Percentiles rank a stretch among this genome's conserved stretches.
These are phyloP conservation scores for Lycocerus yunnanus DNA, from an alignment of 2,888 invertebrate species.

Conservation along the genomic window DNA sequence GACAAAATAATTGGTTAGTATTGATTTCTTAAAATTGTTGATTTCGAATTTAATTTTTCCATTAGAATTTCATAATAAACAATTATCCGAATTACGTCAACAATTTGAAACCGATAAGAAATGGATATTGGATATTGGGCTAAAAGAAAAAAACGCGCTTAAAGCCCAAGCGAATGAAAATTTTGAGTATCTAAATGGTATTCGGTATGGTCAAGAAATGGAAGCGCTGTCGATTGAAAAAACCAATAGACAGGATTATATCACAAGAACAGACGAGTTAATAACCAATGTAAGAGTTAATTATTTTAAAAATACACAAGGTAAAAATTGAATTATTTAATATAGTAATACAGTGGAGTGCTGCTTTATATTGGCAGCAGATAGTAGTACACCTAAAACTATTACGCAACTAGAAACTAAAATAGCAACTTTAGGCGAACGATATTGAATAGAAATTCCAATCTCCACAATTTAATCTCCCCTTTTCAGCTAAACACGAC, in stretches of 20 bases:
- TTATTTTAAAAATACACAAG: not conserved
- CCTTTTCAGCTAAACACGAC: constrained; percentile 71
- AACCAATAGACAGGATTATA: constrained; percentile 44
- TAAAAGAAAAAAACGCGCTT: constrained; percentile 60
- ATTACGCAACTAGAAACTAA: constrained; percentile 42
- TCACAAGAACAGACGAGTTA: constrained; percentile 59
- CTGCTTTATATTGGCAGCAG: not conserved
- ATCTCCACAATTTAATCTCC: constrained; percentile 74
- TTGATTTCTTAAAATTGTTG: not conserved
- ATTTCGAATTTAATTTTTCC: constrained; percentile 5
- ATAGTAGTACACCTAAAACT: not conserved
- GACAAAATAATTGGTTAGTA: constrained; percentile 70
- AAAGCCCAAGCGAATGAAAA: constrained; percentile 54
- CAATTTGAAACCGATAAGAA: constrained; percentile 60
- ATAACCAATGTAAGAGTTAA: constrained; percentile 55
- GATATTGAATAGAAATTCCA: constrained; percentile 58
- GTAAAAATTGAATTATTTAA: not conserved
- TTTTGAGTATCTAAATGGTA: constrained; percentile 51
- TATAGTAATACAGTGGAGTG: not conserved
- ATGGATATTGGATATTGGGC: constrained; percentile 58
- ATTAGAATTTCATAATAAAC: constrained; percentile 58
- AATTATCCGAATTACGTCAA: constrained; percentile 54
- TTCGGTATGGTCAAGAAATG: constrained; percentile 49
- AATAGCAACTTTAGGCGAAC: constrained; percentile 52
- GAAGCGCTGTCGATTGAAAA: constrained; percentile 49